phyloP scores from a whole-genome alignment of 2,888 invertebrate species.

The Camponotus fellah region DNA sequence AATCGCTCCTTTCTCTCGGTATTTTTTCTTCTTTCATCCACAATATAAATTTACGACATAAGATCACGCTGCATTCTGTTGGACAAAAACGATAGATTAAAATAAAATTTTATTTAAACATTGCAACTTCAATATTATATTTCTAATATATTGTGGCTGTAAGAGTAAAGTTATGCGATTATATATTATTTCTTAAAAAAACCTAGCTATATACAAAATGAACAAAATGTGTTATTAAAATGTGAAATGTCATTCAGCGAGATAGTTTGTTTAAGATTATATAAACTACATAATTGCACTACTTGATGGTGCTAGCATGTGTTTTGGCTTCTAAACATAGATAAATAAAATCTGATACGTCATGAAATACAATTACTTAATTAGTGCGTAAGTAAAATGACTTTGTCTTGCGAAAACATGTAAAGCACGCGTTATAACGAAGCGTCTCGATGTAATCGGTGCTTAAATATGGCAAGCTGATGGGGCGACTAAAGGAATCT shows the following conservation, averaged over 20 bases:
- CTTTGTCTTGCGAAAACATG: constrained; percentile 64
- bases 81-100: constrained; percentile 52
- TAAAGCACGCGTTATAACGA: constrained; percentile 60
- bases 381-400: constrained; percentile 71
- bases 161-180: constrained; percentile 76
- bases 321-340: constrained; percentile 69
- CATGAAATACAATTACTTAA: constrained; percentile 72
- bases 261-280: constrained; percentile 65
- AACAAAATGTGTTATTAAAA: constrained; percentile 50
- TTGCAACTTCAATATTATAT: constrained; percentile 64
- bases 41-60: constrained; percentile 69
- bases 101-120: constrained; percentile 58
- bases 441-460: constrained; percentile 70
- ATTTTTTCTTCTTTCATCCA: constrained; percentile 74
- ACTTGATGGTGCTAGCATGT: constrained; percentile 62
- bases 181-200: constrained; percentile 60
- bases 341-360: constrained; percentile 66
- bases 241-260: constrained; percentile 52
- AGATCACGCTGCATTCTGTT: constrained; percentile 43
- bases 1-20: not conserved
- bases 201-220: constrained; percentile 52
- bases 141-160: constrained; percentile 90
- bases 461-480: constrained; percentile 72
- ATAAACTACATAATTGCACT: constrained; percentile 63
- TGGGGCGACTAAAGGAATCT: constrained; percentile 66